Percentiles rank a stretch among this genome's conserved stretches.
Evolutionary conservation across 2,888 invertebrate genomes (phyloP).

Genomic region (Lottia scabra): DNA sequence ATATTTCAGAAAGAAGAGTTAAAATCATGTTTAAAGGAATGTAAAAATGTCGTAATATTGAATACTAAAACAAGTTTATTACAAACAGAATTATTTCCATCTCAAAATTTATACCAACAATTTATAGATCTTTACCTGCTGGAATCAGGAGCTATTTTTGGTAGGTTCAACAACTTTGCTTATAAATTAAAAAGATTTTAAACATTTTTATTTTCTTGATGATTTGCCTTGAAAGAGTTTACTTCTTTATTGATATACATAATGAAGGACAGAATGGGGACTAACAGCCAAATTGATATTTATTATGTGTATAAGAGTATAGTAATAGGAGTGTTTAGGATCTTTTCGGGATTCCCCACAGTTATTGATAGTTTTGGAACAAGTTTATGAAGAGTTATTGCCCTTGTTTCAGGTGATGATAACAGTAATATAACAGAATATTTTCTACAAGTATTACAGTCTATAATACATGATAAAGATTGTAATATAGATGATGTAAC

Average conservation of each 20-base stretch:
- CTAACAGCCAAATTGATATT: no score
- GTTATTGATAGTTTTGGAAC: no score
- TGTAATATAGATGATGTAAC: slow-evolving; percentile 41
- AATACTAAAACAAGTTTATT: slow-evolving; percentile 59
- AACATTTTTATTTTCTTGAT: no score
- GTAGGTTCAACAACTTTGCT: slow-evolving; percentile 23
- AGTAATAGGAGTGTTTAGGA: no score
- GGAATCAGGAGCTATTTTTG: slow-evolving; percentile 39
- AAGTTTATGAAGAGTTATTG: no score
- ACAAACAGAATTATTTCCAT: slow-evolving; percentile 54
- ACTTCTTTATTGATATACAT: no score
- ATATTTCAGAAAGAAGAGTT: slow-evolving; percentile 29
- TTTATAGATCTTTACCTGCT: slow-evolving; percentile 53
- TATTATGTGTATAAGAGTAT: no score
- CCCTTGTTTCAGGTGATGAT: neutral
- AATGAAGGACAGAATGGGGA: no score
- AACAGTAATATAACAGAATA: neutral
- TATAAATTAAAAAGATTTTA: no score
- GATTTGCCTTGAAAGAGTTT: no score
- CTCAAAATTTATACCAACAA: slow-evolving; percentile 49
- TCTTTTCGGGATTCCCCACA: no score
- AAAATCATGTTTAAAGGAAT: slow-evolving; percentile 30
- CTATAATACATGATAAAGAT: neutral
- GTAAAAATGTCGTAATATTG: slow-evolving; percentile 50
- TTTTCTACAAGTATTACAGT: neutral